These are phyloP conservation scores for Pluvianellus socialis DNA, from an alignment of 2,113 vertebrate species.

Conservation along the genomic window DNA sequence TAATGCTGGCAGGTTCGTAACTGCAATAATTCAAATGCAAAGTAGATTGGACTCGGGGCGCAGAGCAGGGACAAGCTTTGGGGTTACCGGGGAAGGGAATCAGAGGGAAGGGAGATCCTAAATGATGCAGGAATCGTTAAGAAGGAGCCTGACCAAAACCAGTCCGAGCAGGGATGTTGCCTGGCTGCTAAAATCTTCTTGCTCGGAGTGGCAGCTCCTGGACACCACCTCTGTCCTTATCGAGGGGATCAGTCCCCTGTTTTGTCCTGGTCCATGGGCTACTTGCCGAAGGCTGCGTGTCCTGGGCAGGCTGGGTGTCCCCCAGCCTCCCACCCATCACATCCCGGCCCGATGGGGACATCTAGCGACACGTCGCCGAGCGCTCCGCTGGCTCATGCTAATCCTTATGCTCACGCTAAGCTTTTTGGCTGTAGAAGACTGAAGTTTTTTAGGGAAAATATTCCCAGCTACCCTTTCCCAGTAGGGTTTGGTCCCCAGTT, in stretches of 20 bases:
- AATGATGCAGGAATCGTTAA: neutral
- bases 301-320: neutral
- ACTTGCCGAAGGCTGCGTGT: neutral
- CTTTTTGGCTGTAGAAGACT: fast-evolving
- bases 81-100: neutral
- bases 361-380: neutral
- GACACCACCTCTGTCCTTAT: neutral
- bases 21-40: neutral
- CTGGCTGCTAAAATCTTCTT: neutral
- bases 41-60: fast-evolving
- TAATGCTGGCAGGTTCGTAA: neutral
- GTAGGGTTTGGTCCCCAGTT: neutral
- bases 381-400: fast-evolving
- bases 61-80: neutral
- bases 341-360: neutral
- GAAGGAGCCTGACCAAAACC: neutral
- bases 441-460: neutral
- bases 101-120: neutral
- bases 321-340: fast-evolving
- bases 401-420: fast-evolving
- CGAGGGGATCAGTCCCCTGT: fast-evolving
- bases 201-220: neutral
- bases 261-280: neutral
- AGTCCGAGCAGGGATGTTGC: fast-evolving
- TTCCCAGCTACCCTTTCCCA: neutral